Evolutionary conservation across 2,113 vertebrate genomes (phyloP), one percentile per base, ranked within the genome.

Genomic region (Vulpes lagopus): DNA sequence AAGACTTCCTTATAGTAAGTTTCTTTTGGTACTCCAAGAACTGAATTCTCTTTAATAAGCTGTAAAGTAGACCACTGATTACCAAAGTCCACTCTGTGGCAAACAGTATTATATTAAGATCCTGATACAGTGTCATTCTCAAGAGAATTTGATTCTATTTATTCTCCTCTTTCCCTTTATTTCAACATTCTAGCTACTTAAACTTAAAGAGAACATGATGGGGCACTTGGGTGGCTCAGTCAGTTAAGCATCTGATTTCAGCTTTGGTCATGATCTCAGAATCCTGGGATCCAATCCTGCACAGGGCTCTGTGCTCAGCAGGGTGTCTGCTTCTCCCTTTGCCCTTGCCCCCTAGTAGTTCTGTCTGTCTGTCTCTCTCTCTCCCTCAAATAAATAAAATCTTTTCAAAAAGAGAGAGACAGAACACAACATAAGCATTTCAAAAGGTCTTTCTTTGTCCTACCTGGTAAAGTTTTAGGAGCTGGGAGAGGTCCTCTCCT

Each of bases 401-500:
- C 32, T 67, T 67, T 16, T 17, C 30, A 16, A 32, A 2, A n/a
- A 94, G 60, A 93, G 85, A 89, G 62, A 76, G 69, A 94, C 35
- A 93, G 79, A 81, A 79, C 17, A 62, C 53, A 55, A 88, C n/a
- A 69, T 38, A 81, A 89, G 64, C 57, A 74, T 94, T 38, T 81
- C 73, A 64, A 92, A 88, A 65, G 32, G 25, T 7, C 57, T 78
- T 87, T 92, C 51, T 87, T 5, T 12, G 38, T 80, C 98, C 96
- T 97, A 99, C 98, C 98, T 98, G 98, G 95, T 1, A 64, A 43
- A 0, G 8, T 98, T 96, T 96, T 96, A 4, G 99, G 99, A 49
- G 98, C 74, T 57, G 99, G 99, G 17, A 98, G 95, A 2, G 98
- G 99, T 82, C 97, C 99, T 96, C 99, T 99, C 98, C 99, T 99